Evolutionary conservation across 2,113 vertebrate species (phyloP).

Genomic region (Thamnaconus septentrionalis): DNA sequence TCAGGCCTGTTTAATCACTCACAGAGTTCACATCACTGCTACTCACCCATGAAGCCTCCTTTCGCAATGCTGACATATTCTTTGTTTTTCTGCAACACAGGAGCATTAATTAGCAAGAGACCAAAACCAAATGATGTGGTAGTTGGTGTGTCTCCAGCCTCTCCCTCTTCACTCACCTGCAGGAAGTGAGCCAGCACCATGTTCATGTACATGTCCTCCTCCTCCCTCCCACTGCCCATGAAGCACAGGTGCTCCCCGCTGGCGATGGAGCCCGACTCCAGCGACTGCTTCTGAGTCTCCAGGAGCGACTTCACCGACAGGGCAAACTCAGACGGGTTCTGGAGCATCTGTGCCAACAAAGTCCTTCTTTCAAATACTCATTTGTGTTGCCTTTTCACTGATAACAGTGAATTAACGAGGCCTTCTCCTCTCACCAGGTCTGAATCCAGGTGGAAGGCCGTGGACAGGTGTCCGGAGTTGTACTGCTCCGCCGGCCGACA

Average conservation of each 20-base stretch:
- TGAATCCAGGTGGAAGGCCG: constrained; percentile 97
- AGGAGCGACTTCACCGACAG: constrained; percentile 95
- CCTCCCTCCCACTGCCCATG: constrained; percentile 98
- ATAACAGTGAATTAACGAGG: neutral
- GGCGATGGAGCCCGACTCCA: constrained; percentile 94
- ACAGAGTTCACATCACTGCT: neutral
- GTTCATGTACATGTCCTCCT: constrained; percentile 99
- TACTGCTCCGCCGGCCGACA: constrained; percentile 98
- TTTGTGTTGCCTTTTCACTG: no score
- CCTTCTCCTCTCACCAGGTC: constrained; percentile 86
- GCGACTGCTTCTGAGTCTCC: constrained; percentile 96
- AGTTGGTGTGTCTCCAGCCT: neutral
- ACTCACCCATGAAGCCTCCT: constrained; percentile 98
- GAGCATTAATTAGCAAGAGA: neutral
- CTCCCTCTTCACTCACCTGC: constrained; percentile 78
- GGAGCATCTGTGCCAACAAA: constrained; percentile 85
- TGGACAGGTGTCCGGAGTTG: constrained; percentile 95
- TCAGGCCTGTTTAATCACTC: neutral
- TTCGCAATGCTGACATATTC: constrained; percentile 98
- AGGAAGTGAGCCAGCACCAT: constrained; percentile 98
- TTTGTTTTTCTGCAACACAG: constrained; percentile 92
- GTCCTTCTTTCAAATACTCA: neutral
- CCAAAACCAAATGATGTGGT: rapidly evolving
- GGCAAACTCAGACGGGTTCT: constrained; percentile 95
- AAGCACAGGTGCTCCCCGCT: constrained; percentile 97